phyloP scores from a whole-genome alignment of 2,113 vertebrate genomes.

The Cyphomyrus plagiostoma region DNA sequence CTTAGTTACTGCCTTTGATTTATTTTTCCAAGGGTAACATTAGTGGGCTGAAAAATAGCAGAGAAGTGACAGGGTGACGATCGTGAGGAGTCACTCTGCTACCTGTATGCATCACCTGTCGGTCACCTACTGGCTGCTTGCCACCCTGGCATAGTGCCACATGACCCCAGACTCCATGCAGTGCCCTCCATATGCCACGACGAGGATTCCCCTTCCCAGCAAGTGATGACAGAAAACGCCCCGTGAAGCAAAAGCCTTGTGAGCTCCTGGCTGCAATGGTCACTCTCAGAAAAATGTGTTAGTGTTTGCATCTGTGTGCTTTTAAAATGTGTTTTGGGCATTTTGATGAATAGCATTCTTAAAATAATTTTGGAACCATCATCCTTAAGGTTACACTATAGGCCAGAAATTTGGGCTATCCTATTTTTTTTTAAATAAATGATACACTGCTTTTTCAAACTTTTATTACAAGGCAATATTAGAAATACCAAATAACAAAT shows the following conservation, averaged over 20 bases:
- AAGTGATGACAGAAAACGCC: background rate
- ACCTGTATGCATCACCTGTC: slow-evolving; percentile 25
- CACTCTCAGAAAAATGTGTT: background rate
- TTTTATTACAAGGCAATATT: background rate
- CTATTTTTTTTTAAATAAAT: background rate
- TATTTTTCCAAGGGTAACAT: slow-evolving; percentile 40
- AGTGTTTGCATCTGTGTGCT: background rate
- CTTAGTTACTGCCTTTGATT: background rate
- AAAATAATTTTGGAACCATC: background rate
- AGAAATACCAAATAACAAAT: background rate
- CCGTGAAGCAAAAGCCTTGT: background rate
- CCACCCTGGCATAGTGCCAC: background rate
- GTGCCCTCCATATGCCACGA: background rate
- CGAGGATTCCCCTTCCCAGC: background rate
- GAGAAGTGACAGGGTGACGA: slow-evolving; percentile 30
- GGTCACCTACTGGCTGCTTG: slow-evolving; percentile 39
- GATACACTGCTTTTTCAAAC: background rate
- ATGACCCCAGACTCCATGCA: background rate
- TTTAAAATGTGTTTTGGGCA: background rate
- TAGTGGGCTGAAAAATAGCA: slow-evolving; percentile 37
- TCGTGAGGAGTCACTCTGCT: background rate
- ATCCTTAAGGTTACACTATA: background rate
- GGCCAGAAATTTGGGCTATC: background rate
- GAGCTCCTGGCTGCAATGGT: background rate
- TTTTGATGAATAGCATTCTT: background rate